A percentile compares a stretch with the other conserved stretches of the same genome.
Conservation (phyloP, 92 coral and sea anemone species). For the Bergia sp. region DNA sequence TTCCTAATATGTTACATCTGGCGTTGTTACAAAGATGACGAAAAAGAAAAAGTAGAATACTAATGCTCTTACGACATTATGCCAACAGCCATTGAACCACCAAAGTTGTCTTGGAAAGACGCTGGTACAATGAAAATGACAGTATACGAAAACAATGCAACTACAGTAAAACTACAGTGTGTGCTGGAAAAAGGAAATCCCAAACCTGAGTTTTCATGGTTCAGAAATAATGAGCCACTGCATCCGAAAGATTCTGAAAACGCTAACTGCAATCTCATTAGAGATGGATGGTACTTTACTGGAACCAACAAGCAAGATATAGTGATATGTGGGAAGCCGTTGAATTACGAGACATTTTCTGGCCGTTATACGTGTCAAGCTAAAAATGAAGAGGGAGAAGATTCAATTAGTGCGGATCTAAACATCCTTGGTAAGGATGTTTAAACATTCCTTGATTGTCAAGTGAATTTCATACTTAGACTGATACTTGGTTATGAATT, state of each 20-base stretch:
- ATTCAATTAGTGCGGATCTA: not conserved
- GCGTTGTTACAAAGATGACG: not conserved
- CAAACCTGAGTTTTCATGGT: slow-evolving; percentile 34
- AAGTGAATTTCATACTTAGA: not conserved
- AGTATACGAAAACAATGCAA: slow-evolving; percentile 2
- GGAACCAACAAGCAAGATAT: slow-evolving; percentile 2
- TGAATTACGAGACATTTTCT: not conserved
- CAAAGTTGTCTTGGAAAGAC: slow-evolving; percentile 20
- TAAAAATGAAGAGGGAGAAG: not conserved
- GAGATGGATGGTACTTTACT: slow-evolving; percentile 24
- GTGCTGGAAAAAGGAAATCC: slow-evolving; percentile 9
- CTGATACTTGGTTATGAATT: too few species aligned
- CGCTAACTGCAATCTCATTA: not conserved
- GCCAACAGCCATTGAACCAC: not conserved
- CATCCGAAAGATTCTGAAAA: slow-evolving; percentile 10
- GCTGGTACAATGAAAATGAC: slow-evolving; percentile 18
- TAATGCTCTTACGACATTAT: not conserved
- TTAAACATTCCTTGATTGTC: too few species aligned
- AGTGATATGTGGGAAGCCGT: slow-evolving; percentile 11
- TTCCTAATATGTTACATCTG: too few species aligned
- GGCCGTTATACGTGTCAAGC: slow-evolving; percentile 11
- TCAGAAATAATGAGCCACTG: not conserved
- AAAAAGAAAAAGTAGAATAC: too few species aligned
- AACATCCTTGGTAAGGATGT: slow-evolving; percentile 13
- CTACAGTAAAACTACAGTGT: not conserved